Evolutionary conservation across 2,797 vertebrate species (phyloP).

Genomic region (Lacerta viridis): DNA sequence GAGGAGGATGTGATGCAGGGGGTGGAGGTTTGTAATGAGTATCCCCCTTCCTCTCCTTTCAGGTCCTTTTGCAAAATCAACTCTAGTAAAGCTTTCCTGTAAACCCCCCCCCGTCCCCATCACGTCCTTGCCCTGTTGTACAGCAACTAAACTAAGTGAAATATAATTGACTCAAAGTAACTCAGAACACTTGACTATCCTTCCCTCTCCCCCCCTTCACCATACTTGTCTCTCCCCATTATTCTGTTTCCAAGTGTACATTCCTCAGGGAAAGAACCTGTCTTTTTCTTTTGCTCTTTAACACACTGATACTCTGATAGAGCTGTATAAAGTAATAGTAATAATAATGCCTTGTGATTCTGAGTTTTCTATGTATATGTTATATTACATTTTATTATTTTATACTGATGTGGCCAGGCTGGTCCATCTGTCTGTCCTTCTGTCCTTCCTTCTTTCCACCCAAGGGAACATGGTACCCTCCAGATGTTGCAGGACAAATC

Average conservation of each 20-base stretch:
- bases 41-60: no score
- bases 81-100: not conserved
- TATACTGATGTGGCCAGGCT: not conserved
- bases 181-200: constrained; percentile 29
- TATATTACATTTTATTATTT: not conserved
- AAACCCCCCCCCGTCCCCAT: not conserved
- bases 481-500: not conserved
- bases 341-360: constrained; percentile 1
- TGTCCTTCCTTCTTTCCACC: no score
- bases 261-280: constrained; percentile 21
- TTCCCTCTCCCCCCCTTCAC: not conserved
- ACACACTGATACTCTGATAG: not conserved
- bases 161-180: constrained; percentile 40
- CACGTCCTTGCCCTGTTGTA: not conserved
- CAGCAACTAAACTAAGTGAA: constrained; percentile 25
- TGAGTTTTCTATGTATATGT: not conserved
- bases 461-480: no score
- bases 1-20: not conserved
- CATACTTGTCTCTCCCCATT: constrained; percentile 19
- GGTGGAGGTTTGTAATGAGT: not conserved
- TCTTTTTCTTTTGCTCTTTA: constrained; percentile 19
- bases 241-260: constrained; percentile 7
- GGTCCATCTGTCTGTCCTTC: not conserved
- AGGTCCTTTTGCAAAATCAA: not conserved
- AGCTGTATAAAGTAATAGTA: not conserved